These are phyloP conservation scores for Tetrapedia diversipes DNA, from an alignment of 2,888 invertebrate species.

Conservation along the genomic window DNA sequence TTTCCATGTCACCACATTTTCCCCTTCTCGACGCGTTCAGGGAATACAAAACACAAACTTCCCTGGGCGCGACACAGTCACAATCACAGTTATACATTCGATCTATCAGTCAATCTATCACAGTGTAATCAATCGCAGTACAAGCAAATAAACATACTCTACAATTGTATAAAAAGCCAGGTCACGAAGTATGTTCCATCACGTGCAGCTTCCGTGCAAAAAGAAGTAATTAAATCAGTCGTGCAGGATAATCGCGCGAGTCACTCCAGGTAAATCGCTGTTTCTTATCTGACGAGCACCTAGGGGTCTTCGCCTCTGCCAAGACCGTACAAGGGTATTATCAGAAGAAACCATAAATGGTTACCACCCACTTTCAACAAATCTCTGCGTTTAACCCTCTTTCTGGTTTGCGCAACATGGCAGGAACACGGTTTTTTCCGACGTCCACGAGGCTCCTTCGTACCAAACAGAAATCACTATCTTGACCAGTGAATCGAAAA, in stretches of 20 bases:
- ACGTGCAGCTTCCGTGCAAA: conserved; percentile 35
- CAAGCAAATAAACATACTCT: too few relatives aligned
- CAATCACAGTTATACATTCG: too few relatives aligned
- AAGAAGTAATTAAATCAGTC: conserved; percentile 36
- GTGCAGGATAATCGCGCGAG: conserved; percentile 44
- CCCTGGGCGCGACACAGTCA: too few relatives aligned
- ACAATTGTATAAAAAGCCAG: not conserved
- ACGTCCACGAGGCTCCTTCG: conserved; percentile 27
- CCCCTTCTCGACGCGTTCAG: too few relatives aligned
- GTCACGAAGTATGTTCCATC: not conserved
- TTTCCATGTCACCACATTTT: too few relatives aligned
- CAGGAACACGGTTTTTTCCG: conserved; percentile 21
- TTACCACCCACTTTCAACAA: conserved; percentile 31
- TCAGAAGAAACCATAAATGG: conserved; percentile 51
- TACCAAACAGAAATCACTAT: conserved; percentile 20
- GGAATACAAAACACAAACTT: too few relatives aligned
- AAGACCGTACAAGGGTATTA: conserved; percentile 42
- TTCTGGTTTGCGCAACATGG: conserved; percentile 46
- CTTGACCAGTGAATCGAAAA: conserved; percentile 19
- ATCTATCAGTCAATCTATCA: too few relatives aligned
- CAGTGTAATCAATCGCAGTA: too few relatives aligned
- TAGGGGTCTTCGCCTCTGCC: conserved; percentile 47
- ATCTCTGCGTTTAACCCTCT: conserved; percentile 51
- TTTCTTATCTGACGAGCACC: conserved; percentile 52
- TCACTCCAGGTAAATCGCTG: conserved; percentile 34